phyloP scores from a whole-genome alignment of 1,140 invertebrate genomes.

The Saccostrea glomerata region DNA sequence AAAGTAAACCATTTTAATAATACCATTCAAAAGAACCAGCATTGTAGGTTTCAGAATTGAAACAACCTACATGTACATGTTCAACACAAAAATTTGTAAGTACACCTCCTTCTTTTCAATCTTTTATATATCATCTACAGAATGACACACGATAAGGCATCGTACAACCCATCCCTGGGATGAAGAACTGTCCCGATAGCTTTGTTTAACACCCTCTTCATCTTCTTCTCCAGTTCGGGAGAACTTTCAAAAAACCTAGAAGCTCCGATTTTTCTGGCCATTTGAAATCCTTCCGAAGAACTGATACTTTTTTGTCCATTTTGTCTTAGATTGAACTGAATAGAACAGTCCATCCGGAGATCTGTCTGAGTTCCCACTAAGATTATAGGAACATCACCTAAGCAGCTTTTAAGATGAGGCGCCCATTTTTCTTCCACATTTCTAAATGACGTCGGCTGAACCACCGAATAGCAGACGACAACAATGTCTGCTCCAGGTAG shows the following conservation, averaged over 20 bases:
- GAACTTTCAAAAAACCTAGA: slow-evolving; percentile 68
- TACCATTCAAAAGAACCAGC: too few relatives aligned
- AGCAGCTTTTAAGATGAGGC: slow-evolving; percentile 62
- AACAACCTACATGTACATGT: background rate
- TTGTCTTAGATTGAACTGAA: slow-evolving; percentile 50
- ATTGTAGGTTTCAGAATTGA: background rate
- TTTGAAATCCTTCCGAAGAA: slow-evolving; percentile 50
- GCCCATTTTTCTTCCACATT: slow-evolving; percentile 71
- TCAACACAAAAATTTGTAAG: background rate
- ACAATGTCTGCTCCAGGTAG: slow-evolving; percentile 68
- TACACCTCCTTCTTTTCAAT: background rate
- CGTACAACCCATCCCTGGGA: background rate
- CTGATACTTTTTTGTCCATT: slow-evolving; percentile 57
- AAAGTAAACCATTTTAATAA: too few relatives aligned
- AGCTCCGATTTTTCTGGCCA: slow-evolving; percentile 60
- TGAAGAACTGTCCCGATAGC: slow-evolving; percentile 64
- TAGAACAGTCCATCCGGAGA: slow-evolving; percentile 58
- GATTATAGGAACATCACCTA: slow-evolving; percentile 65
- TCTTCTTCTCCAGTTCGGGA: slow-evolving; percentile 78
- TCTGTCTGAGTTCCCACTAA: slow-evolving; percentile 71
- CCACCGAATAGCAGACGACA: slow-evolving; percentile 71
- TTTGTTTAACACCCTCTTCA: slow-evolving; percentile 63
- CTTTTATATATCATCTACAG: slow-evolving; percentile 7
- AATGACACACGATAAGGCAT: slow-evolving; percentile 48
- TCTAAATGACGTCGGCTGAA: slow-evolving; percentile 65